Evolutionary conservation across 2,113 vertebrate genomes (phyloP).

Genomic region (Elephantulus edwardii): DNA sequence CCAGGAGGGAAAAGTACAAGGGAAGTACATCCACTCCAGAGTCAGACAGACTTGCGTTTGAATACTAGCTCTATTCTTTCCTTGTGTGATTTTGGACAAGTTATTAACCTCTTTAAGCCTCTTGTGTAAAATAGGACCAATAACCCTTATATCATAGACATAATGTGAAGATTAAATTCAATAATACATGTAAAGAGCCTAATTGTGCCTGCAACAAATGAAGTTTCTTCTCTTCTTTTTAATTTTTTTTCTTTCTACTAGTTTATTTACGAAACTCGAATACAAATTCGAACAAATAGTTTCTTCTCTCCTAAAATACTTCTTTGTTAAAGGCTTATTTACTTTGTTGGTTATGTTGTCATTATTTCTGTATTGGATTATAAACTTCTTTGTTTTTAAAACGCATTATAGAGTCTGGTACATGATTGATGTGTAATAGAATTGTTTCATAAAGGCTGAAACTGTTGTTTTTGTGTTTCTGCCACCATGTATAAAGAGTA

Average conservation of each 20-base stretch:
- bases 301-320: background rate
- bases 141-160: background rate
- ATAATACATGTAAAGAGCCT: background rate
- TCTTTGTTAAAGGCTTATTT: background rate
- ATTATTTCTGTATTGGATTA: background rate
- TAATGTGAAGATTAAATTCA: background rate
- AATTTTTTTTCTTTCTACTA: too few relatives aligned
- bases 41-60: conserved; percentile 18
- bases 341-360: background rate
- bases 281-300: too few relatives aligned
- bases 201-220: too few relatives aligned
- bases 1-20: conserved; percentile 2
- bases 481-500: background rate
- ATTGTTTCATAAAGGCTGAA: conserved; percentile 19
- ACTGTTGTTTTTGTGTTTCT: background rate
- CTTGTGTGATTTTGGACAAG: background rate
- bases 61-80: background rate
- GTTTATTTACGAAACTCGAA: too few relatives aligned
- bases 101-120: conserved; percentile 38
- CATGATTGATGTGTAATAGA: background rate
- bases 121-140: background rate
- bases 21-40: background rate
- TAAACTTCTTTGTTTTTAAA: conserved; percentile 29
- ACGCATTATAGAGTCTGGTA: background rate
- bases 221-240: background rate